Evolutionary conservation across 2,888 invertebrate species (phyloP).

Genomic region (Scrobipalpa atriplicella): DNA sequence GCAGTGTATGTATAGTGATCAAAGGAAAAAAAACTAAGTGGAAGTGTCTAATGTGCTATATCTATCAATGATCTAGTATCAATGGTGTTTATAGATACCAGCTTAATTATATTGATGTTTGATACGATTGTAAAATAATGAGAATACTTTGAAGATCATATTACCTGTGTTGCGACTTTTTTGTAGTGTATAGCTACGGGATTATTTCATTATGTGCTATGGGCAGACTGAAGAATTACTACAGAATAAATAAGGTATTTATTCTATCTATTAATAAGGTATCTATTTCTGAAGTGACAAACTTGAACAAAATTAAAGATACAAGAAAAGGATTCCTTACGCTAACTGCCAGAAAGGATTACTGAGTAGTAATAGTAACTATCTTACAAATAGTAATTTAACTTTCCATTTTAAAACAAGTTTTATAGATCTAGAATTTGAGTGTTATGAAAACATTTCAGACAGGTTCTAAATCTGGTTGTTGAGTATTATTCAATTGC

Average conservation of each 20-base stretch:
- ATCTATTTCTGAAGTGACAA: too few species aligned
- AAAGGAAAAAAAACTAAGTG: not conserved
- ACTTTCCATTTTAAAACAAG: not conserved
- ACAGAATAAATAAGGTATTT: not conserved
- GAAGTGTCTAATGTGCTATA: not conserved
- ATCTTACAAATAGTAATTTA: not conserved
- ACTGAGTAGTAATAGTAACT: too few species aligned
- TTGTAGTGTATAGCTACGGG: not conserved
- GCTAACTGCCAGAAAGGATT: too few species aligned
- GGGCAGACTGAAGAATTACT: slow-evolving; percentile 5
- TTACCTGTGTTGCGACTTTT: not conserved
- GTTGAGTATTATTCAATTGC: not conserved
- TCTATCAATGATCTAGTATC: not conserved
- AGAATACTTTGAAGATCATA: slow-evolving; percentile 6
- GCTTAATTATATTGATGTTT: not conserved
- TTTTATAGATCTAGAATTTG: not conserved
- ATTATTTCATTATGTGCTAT: not conserved
- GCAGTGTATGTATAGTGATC: not conserved
- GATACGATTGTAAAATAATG: not conserved
- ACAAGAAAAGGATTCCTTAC: too few species aligned
- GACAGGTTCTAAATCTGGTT: slow-evolving; percentile 1
- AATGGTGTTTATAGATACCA: too few species aligned
- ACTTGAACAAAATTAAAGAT: too few species aligned
- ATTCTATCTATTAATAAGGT: not conserved
- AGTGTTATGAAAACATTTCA: not conserved